Base-by-base conservation (phyloP, 2,888 invertebrate species). In the Drosophila antonietae region DNA sequence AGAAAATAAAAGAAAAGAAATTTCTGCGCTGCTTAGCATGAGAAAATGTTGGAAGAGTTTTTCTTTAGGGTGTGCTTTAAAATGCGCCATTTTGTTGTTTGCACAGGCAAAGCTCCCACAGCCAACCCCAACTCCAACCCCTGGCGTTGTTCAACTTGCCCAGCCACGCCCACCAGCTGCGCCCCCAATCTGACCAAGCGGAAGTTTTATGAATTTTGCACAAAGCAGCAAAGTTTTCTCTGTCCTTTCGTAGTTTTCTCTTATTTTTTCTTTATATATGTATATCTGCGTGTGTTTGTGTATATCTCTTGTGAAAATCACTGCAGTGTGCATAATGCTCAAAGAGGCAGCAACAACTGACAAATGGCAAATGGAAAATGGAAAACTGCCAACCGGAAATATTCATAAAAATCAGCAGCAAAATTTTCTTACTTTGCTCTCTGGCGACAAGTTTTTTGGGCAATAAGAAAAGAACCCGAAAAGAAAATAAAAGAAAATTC, bases 41-140 rank as follows among this genome's bases (percentile, higher is more conserved):
- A 41, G 41, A 63, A 75, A 75, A 81, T 78, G 72, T 79, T 72
- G 66, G 61, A 62, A 52, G 69, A 62, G 68, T 55, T 61, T 72
- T 78, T 78, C 79, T 58, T 59, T 64, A 3, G 61, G 44, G 64
- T 75, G 66, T 67, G 80, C 89, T 90, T 90, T 90, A 87, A 87
- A 87, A 90, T 89, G 87, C 87, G 87, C 87, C 87, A 87, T 87
- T 87, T 87, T 90, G 77, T 80, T 90, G 90, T 90, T 90, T 83
- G 78, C 80, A 52, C 72, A 78, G 58, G 33, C 57, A 28, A 23
- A 33, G 58, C 14, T 43, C 51, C 44, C 28, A 28, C 6, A 28
- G 28, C 1, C 28, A 28, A 28, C 12, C 56, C 28, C 23, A 15
- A 1, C 47, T 9, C 28, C n/a, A 15, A 1, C 47, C 10, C 28